Conservation (phyloP, 2,113 vertebrate species). For the Pelmatolapia mariae region DNA sequence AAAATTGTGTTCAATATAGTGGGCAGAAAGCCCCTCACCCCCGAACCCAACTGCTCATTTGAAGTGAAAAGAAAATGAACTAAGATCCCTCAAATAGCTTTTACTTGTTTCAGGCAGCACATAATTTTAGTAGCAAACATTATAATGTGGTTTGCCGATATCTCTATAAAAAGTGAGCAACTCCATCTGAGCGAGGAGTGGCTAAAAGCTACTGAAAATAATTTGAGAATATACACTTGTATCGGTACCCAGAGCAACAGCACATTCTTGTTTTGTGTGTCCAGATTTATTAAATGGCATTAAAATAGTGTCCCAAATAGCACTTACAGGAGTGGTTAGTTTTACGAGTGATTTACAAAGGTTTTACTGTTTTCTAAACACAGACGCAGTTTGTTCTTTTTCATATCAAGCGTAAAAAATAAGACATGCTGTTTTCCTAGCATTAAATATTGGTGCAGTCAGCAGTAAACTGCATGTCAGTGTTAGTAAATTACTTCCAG, state of each 20-base stretch:
- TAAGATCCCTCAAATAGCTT: not conserved
- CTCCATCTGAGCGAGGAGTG: accelerated
- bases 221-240: not conserved
- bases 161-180: not conserved
- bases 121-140: not conserved
- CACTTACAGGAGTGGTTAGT: not conserved
- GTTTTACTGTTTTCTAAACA: not conserved
- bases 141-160: not conserved
- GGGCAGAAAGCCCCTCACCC: not conserved
- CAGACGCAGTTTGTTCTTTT: not conserved
- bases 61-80: not conserved
- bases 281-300: not conserved
- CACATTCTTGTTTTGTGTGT: not conserved
- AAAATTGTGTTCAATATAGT: not conserved
- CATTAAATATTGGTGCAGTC: not conserved
- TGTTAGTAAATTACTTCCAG: not conserved
- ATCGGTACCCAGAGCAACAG: not conserved
- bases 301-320: not conserved
- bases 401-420: not conserved
- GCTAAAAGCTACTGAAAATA: not conserved
- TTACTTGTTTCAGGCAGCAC: not conserved
- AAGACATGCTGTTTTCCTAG: not conserved
- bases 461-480: not conserved
- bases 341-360: not conserved
- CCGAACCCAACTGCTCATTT: not conserved